Evolutionary conservation across 2,888 invertebrate genomes (phyloP), one percentile per base, ranked within the genome.

Genomic region (Pristionchus fissidentatus): DNA sequence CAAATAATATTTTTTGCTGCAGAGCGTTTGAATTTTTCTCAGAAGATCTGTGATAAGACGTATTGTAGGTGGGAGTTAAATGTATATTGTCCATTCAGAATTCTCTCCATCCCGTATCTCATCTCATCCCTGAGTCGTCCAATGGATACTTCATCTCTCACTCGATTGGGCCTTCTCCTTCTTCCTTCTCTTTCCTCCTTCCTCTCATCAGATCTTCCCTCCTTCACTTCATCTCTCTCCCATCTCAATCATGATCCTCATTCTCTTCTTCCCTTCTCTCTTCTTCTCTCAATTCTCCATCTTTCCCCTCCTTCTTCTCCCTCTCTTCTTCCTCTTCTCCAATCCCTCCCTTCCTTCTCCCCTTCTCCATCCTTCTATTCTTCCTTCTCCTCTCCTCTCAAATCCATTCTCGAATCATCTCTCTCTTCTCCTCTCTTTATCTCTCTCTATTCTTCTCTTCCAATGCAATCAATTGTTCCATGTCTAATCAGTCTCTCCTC

Each of bases 81-180:
- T 49, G 49, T 49, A 49, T 26, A n/a, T 26, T 26, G 29, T 75
- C 19, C 75, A 26, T 75, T 29, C 32, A 46, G 46, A 26, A 75
- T 22, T 46, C 22, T 22, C 7, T 75, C 46, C 15, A 43, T 49
- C 38, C 43, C 15, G 19, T 75, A 75, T 75, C 29, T 75, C 7
- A 43, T 75, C 5, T 15, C 15, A 22, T 66, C 66, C 1, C 38
- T 66, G 38, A 66, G n/a, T 38, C 66, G 66, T 38, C 38, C n/a
- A 4, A 19, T 38, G 19, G 66, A 66, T 38, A 8, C 19, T 35
- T 22, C 4, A 38, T 35, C 66, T 7, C 35, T 38, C 8, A 41
- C 35, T 38, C 66, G 66, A 38, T 66, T 66, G 38, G 66, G 66
- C 41, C 66, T 66, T 19, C 66, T 66, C 38, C 41, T 66, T 22